Evolutionary conservation across 2,888 invertebrate genomes (phyloP).

Genomic region (Gymnosoma rotundatum): DNA sequence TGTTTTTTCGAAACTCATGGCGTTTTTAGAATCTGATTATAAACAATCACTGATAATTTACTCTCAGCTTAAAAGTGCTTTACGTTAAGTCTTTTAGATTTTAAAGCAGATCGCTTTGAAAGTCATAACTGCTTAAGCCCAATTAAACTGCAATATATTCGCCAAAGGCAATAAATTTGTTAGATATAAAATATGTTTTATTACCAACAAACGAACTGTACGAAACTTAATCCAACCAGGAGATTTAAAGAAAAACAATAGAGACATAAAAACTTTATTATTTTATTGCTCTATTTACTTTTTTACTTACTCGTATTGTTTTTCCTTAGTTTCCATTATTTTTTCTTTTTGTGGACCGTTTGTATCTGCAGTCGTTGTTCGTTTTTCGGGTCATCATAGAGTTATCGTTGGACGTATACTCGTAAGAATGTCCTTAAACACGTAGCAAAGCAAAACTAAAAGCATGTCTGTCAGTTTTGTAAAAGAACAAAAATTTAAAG

Average conservation of each 20-base stretch:
- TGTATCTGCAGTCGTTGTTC: slow-evolving; percentile 2
- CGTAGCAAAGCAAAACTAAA: slow-evolving; percentile 68
- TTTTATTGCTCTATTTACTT: slow-evolving; percentile 51
- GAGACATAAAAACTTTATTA: neutral
- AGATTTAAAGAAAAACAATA: neutral
- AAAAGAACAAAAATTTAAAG: slow-evolving; percentile 32
- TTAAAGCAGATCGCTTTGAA: neutral
- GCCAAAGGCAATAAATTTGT: neutral
- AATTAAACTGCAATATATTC: neutral
- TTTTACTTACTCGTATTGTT: neutral
- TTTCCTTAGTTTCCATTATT: slow-evolving; percentile 9
- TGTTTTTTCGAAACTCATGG: no score
- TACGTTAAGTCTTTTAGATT: neutral
- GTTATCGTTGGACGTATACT: slow-evolving; percentile 51
- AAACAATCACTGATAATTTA: no score
- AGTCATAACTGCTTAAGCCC: neutral
- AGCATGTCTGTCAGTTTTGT: slow-evolving; percentile 58
- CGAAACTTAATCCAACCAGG: neutral
- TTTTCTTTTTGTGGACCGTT: slow-evolving; percentile 19
- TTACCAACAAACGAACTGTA: neutral
- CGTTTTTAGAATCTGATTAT: no score
- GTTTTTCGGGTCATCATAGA: slow-evolving; percentile 64
- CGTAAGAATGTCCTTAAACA: slow-evolving; percentile 69
- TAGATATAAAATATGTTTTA: neutral
- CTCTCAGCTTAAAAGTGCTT: neutral